phyloP scores from a whole-genome alignment of 2,888 invertebrate species.

The Hydroisotoma schaefferi region DNA sequence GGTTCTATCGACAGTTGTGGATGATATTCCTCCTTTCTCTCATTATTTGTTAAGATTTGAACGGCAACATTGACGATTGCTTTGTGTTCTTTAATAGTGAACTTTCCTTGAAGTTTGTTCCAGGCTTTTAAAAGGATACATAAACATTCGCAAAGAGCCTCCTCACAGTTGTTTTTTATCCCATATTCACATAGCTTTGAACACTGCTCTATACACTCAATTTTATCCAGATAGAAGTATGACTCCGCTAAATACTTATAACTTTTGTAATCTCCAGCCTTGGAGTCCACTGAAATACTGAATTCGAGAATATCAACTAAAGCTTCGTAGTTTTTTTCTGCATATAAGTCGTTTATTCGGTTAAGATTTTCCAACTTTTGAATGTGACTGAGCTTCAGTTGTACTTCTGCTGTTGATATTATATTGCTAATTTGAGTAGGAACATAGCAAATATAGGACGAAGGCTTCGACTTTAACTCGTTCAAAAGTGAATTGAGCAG shows the following conservation, averaged over 20 bases:
- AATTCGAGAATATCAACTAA: slow-evolving; percentile 61
- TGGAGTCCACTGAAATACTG: slow-evolving; percentile 22
- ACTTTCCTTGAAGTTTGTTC: slow-evolving; percentile 13
- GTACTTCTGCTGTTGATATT: slow-evolving; percentile 60
- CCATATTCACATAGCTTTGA: slow-evolving; percentile 21
- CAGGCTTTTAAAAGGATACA: slow-evolving; percentile 35
- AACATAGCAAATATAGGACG: slow-evolving; percentile 1
- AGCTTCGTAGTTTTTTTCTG: slow-evolving; percentile 63
- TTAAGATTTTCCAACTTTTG: slow-evolving; percentile 43
- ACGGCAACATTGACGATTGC: slow-evolving; percentile 26
- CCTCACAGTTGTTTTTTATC: slow-evolving; percentile 16
- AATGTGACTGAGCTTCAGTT: slow-evolving; percentile 49
- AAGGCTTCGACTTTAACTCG: too few species aligned
- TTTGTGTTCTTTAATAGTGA: slow-evolving; percentile 29
- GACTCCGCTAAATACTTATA: slow-evolving; percentile 31
- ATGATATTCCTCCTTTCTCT: slow-evolving; percentile 19
- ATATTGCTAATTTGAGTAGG: slow-evolving; percentile 27
- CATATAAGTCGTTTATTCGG: slow-evolving; percentile 58
- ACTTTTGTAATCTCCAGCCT: slow-evolving; percentile 21
- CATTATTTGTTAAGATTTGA: slow-evolving; percentile 35
- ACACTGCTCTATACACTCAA: slow-evolving; percentile 37
- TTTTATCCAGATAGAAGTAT: slow-evolving; percentile 22
- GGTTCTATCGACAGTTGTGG: slow-evolving; percentile 27
- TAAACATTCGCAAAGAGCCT: slow-evolving; percentile 20
- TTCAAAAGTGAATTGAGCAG: too few species aligned